Evolutionary conservation across 2,888 invertebrate species (phyloP).

Genomic region (Torymus auratus): DNA sequence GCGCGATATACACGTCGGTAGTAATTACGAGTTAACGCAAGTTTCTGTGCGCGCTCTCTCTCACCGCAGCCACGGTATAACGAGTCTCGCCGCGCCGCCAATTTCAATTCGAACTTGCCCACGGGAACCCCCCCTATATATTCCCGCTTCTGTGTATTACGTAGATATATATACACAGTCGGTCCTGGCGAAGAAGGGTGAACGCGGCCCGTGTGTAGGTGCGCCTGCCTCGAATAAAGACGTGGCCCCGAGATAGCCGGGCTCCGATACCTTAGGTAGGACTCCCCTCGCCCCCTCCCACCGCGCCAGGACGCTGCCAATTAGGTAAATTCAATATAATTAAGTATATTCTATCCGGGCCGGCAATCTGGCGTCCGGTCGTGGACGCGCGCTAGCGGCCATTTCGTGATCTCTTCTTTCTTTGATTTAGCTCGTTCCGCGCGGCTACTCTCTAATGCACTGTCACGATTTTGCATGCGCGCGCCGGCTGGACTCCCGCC

Average conservation of each 20-base stretch:
- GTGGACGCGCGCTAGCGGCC: neutral
- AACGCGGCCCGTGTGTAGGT: neutral
- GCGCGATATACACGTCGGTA: slow-evolving; percentile 47
- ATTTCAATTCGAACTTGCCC: slow-evolving; percentile 64
- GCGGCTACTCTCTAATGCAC: slow-evolving; percentile 25
- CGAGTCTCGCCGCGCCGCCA: slow-evolving; percentile 41
- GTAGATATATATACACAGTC: neutral
- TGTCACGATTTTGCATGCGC: slow-evolving; percentile 42
- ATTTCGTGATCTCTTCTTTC: slow-evolving; percentile 58
- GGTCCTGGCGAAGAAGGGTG: neutral
- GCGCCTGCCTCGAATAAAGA: slow-evolving; percentile 60
- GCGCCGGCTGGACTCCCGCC: neutral
- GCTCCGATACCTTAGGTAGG: slow-evolving; percentile 51
- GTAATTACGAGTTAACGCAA: slow-evolving; percentile 60
- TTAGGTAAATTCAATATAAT: slow-evolving; percentile 70
- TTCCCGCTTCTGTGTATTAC: neutral
- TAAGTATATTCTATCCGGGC: slow-evolving; percentile 65
- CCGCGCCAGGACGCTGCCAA: slow-evolving; percentile 58
- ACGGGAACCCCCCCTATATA: neutral
- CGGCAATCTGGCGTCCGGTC: slow-evolving; percentile 48
- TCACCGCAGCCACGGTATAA: slow-evolving; percentile 5
- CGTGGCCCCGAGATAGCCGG: slow-evolving; percentile 57
- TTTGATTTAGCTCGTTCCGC: slow-evolving; percentile 49
- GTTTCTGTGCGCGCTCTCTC: slow-evolving; percentile 6
- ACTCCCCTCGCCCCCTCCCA: neutral